Conservation (phyloP, 2,113 vertebrate genomes). For the Mixornis gularis region DNA sequence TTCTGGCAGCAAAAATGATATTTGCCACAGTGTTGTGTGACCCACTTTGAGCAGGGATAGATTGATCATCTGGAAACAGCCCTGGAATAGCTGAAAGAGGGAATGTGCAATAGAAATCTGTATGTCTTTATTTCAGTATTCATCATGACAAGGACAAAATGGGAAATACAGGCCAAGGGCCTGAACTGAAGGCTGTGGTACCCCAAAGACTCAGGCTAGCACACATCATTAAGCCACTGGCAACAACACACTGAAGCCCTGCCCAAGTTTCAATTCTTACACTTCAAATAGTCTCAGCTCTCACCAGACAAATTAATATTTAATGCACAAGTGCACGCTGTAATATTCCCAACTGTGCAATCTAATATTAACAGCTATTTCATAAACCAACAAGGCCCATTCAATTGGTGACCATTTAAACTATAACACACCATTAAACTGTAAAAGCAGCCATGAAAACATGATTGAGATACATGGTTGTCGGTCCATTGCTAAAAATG, state of each 20-base stretch:
- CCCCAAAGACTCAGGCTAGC: not conserved
- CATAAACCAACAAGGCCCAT: slow-evolving; percentile 65
- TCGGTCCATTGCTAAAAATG: not conserved
- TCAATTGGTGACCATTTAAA: slow-evolving; percentile 62
- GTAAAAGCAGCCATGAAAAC: slow-evolving; percentile 36
- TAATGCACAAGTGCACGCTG: slow-evolving; percentile 34
- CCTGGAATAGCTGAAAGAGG: not conserved
- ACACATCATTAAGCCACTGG: slow-evolving; percentile 10
- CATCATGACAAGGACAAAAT: not conserved
- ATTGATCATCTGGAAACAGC: not conserved
- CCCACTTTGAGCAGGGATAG: not conserved
- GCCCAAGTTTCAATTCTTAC: slow-evolving; percentile 57
- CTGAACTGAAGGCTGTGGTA: not conserved
- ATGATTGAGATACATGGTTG: slow-evolving; percentile 18
- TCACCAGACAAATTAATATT: slow-evolving; percentile 66
- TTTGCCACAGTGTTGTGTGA: not conserved
- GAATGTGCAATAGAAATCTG: not conserved
- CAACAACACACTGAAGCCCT: slow-evolving; percentile 7
- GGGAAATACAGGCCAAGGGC: not conserved
- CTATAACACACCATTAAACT: slow-evolving; percentile 35
- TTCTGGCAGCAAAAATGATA: not conserved
- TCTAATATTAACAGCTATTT: slow-evolving; percentile 63
- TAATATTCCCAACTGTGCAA: slow-evolving; percentile 53
- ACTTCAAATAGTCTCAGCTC: slow-evolving; percentile 61
- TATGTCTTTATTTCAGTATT: not conserved